Evolutionary conservation across 2,888 invertebrate genomes (phyloP), one percentile per base, ranked within the genome.

Genomic region (Thumatha senex): DNA sequence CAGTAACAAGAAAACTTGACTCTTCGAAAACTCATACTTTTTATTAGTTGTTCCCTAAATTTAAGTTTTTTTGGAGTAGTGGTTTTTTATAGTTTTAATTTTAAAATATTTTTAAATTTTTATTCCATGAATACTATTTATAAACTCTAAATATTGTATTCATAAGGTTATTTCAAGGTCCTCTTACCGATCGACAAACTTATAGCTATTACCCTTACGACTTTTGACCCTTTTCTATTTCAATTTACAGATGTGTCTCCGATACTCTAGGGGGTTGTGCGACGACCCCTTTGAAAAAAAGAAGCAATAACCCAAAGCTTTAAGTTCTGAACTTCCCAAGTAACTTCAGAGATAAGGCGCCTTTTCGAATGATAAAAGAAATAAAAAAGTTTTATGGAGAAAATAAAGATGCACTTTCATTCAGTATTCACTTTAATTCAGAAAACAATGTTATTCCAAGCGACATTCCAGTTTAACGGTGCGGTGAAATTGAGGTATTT

Each of bases 211-310:
- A 65, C 78, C 66, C 75, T 76, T 78, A 76, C 76, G 77, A 82
- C 76, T 79, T 80, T 78, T 74, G 76, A 79, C 83, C 84, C 82
- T 81, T 81, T 83, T 84, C 83, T 70, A 80, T 85, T 84, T 84
- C 84, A 85, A 83, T 84, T 84, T 84, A 79, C 76, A 78, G 76
- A 84, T 84, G 79, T 80, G 80, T 81, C 81, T 80, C 75, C 75
- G 70, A 78, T 82, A 76, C 82, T 77, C 82, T 51, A 63, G 75
- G 80, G 80, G 75, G 63, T 63, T 54, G 69, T 77, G 67, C 66
- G 63, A 72, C 62, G 67, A 70, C 70, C 77, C 76, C 66, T 76
- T 70, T 66, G 63, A 70, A 31, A 78, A 75, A 79, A 76, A n/a
- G n/a, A n/a, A 73, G 76, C 74, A 78, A 76, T 79, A 79, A 70